Evolutionary conservation across 2,113 vertebrate genomes (phyloP), one percentile per base, ranked within the genome.

Genomic region (Pitta sordida): DNA sequence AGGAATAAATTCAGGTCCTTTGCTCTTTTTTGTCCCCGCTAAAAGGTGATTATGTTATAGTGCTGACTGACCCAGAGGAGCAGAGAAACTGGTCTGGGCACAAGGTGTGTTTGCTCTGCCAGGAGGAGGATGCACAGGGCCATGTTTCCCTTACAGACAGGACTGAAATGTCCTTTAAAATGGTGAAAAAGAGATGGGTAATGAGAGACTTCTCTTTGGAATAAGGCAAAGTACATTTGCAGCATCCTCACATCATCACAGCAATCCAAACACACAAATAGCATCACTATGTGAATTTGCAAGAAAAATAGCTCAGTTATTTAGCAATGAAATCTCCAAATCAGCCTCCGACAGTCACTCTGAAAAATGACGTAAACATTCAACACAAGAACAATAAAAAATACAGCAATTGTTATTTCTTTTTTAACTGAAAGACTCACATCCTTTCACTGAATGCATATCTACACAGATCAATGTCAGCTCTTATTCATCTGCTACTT

Each of bases 281-380:
- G 24, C 53, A 69, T 34, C 56, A 6, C 29, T 46, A 13, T 32
- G 14, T 59, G 63, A 41, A 65, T 85, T 79, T 92, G 32, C 56
- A 85, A 84, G 94, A 96, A 83, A 91, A 95, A 79, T 62, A 11
- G 20, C 49, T 77, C 68, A 3, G 19, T 80, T 75, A 32, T 87
- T 92, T 88, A 77, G 55, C 63, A 91, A 30, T 41, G 77, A 86
- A 79, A 67, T 90, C 88, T 95, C 78, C 75, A 83, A 65, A 86
- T 83, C 84, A 77, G 63, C 46, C 27, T 83, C 78, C 34, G 3
- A 70, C 75, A 92, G 27, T 90, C 78, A 41, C 41, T 93, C 80
- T 80, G 80, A 91, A 86, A 94, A 95, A 88, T 1, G 5, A 55
- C 2, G 1, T 37, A 86, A 83, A 36, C 63, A 43, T 89, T 85